Evolutionary conservation across 2,888 invertebrate genomes (phyloP).

Genomic region (Netelia virgata): DNA sequence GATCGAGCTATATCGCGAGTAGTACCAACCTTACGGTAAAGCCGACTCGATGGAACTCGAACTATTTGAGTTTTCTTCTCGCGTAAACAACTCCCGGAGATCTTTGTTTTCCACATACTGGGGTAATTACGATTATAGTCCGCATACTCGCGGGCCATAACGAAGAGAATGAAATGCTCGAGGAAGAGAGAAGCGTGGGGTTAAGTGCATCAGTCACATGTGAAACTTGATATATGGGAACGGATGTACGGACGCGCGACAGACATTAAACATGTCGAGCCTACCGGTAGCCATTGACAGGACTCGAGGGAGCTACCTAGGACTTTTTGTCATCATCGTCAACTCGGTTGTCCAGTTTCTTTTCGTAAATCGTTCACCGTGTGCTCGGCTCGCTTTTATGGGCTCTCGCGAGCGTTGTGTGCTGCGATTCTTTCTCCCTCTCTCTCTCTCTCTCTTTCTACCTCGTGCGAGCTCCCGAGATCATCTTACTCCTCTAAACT

Average conservation of each 20-base stretch:
- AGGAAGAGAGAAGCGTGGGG: background rate
- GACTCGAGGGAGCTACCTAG: constrained; percentile 57
- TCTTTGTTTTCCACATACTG: constrained; percentile 21
- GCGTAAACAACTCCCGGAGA: background rate
- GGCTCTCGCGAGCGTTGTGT: constrained; percentile 31
- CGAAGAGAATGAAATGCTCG: background rate
- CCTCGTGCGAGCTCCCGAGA: no score
- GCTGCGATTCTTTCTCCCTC: background rate
- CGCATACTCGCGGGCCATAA: constrained; percentile 11
- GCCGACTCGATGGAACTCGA: constrained; percentile 32
- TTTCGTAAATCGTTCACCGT: constrained; percentile 44
- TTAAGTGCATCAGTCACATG: background rate
- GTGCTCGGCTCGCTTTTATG: constrained; percentile 48
- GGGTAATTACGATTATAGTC: constrained; percentile 48
- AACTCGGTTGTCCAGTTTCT: constrained; percentile 66
- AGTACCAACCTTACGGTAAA: background rate
- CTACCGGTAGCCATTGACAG: constrained; percentile 57
- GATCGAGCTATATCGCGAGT: background rate
- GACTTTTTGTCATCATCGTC: constrained; percentile 51
- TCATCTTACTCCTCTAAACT: no score
- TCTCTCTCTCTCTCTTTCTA: background rate
- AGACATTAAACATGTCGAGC: constrained; percentile 39
- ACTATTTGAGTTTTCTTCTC: constrained; percentile 30
- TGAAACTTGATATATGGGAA: constrained; percentile 12
- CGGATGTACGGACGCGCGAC: constrained; percentile 3